Conservation (phyloP, 2,113 vertebrate species). For the Oceanodroma tethys region DNA sequence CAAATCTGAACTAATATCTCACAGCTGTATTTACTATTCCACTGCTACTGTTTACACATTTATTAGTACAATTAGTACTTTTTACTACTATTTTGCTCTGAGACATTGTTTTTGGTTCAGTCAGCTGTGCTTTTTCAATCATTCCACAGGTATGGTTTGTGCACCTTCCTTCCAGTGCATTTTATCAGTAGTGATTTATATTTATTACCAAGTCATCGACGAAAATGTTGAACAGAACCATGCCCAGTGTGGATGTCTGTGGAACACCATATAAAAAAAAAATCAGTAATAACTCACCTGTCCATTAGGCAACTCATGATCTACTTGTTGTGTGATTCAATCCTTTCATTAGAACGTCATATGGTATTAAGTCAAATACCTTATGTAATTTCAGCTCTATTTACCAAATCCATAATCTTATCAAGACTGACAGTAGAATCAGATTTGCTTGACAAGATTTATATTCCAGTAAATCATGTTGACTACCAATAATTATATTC, state of each 20-base stretch:
- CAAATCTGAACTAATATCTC: neutral
- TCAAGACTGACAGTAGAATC: neutral
- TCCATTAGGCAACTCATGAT: neutral
- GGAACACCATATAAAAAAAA: neutral
- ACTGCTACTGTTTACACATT: neutral
- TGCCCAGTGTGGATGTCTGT: neutral
- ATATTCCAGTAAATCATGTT: neutral
- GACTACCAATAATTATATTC: neutral
- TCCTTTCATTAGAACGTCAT: neutral
- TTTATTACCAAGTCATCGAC: neutral
- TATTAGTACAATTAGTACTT: neutral
- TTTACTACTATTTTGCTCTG: neutral
- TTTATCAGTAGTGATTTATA: neutral
- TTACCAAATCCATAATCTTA: neutral
- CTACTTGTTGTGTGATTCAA: neutral
- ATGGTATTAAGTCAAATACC: neutral
- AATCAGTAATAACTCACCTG: neutral
- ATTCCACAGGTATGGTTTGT: neutral
- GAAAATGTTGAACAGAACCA: neutral
- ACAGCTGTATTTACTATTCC: neutral
- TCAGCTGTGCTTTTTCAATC: neutral
- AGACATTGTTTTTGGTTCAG: neutral
- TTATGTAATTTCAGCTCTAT: neutral
- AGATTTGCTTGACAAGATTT: neutral
- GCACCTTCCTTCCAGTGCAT: neutral